Evolutionary conservation across 2,888 invertebrate species (phyloP).

Genomic region (Chrysopilus asiliformis): DNA sequence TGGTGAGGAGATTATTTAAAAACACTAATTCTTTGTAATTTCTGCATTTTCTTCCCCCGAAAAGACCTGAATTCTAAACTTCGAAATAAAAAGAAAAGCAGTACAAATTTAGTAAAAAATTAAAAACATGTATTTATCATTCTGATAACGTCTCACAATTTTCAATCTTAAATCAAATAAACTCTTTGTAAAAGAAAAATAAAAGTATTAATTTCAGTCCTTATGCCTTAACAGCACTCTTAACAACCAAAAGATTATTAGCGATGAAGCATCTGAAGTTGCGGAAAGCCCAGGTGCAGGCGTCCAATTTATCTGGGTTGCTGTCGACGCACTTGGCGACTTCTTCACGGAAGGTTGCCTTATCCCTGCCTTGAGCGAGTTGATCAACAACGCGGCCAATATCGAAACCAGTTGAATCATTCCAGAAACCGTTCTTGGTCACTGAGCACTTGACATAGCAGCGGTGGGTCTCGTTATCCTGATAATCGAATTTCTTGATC

Average conservation of each 20-base stretch:
- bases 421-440: constrained; percentile 32
- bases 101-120: too few relatives aligned
- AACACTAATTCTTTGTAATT: too few relatives aligned
- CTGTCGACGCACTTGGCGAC: constrained; percentile 33
- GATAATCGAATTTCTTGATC: constrained; percentile 33
- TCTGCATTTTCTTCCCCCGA: too few relatives aligned
- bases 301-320: constrained; percentile 28
- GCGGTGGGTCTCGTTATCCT: constrained; percentile 32
- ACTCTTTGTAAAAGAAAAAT: too few relatives aligned
- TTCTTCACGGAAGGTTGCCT: constrained; percentile 27
- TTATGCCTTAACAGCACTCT: constrained; percentile 3
- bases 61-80: too few relatives aligned
- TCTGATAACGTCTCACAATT: too few relatives aligned
- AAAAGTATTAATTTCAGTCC: neutral
- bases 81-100: too few relatives aligned
- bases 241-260: constrained; percentile 24
- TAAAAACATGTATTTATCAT: too few relatives aligned
- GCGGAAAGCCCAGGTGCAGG: constrained; percentile 32
- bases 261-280: constrained; percentile 35
- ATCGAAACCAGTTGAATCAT: constrained; percentile 30
- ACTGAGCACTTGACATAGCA: constrained; percentile 35
- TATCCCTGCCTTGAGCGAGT: constrained; percentile 28
- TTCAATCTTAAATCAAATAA: too few relatives aligned
- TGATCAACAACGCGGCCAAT: constrained; percentile 30
- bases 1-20: too few relatives aligned